Evolutionary conservation across 2,888 invertebrate genomes (phyloP).

Genomic region (Amitus sp.): DNA sequence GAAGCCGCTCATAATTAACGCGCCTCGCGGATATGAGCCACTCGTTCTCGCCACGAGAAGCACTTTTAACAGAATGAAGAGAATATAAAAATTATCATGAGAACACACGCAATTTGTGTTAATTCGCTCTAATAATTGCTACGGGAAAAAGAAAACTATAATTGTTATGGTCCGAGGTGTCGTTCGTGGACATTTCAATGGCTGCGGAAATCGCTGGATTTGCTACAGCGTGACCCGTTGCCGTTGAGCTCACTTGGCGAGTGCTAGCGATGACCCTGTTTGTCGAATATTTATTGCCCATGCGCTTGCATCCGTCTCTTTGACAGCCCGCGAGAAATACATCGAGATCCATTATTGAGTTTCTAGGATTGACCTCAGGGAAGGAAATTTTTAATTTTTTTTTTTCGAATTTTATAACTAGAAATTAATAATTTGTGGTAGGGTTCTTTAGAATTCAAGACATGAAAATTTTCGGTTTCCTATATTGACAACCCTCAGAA

Average conservation of each 20-base stretch:
- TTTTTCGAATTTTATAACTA: too few species aligned
- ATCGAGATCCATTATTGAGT: too few species aligned
- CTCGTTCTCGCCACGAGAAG: conserved; percentile 25
- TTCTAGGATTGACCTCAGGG: too few species aligned
- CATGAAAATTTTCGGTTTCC: too few species aligned
- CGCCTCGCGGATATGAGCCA: conserved; percentile 49
- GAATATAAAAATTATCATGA: conserved; percentile 8
- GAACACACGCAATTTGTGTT: neutral
- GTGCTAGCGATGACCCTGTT: conserved; percentile 38
- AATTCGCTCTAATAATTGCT: neutral
- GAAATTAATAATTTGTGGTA: too few species aligned
- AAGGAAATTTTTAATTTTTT: too few species aligned
- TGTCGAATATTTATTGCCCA: conserved; percentile 39
- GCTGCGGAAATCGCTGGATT: conserved; percentile 28
- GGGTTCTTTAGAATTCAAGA: too few species aligned
- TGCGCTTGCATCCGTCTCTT: conserved; percentile 16
- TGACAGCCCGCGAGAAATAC: neutral
- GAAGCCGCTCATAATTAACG: conserved; percentile 66
- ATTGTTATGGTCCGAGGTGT: too few species aligned
- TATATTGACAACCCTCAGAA: too few species aligned
- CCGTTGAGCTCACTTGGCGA: conserved; percentile 38
- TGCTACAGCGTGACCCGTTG: conserved; percentile 47
- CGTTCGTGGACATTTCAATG: too few species aligned
- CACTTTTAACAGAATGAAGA: neutral
- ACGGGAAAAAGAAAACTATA: too few species aligned